Evolutionary conservation across 2,797 vertebrate species (phyloP).

Genomic region (Sciaenops ocellatus): DNA sequence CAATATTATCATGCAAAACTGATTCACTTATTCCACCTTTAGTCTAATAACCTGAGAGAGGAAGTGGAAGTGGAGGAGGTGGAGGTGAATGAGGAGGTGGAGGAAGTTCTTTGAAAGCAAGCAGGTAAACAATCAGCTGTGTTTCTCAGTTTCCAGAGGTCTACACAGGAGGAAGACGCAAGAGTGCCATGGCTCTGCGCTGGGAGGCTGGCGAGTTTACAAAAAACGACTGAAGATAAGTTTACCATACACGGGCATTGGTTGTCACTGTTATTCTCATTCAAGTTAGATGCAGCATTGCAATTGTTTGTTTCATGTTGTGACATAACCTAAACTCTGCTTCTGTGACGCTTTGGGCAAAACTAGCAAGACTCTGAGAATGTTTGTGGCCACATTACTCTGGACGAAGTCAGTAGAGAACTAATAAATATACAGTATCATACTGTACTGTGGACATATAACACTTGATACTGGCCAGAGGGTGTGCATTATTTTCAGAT

Average conservation of each 20-base stretch:
- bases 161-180: conserved; percentile 79
- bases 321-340: conserved; percentile 72
- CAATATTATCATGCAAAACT: conserved; percentile 3
- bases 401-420: conserved; percentile 2
- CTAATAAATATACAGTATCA: not conserved
- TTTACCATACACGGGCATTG: conserved; percentile 26
- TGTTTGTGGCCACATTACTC: conserved; percentile 30
- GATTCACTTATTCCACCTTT: conserved; percentile 11
- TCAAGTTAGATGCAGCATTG: conserved; percentile 62
- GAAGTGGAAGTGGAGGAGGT: conserved; percentile 12
- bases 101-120: conserved; percentile 38
- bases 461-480: not conserved
- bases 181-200: conserved; percentile 87
- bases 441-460: not conserved
- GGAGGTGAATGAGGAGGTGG: conserved; percentile 8
- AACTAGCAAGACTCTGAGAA: conserved; percentile 45
- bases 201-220: conserved; percentile 87
- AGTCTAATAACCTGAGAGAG: conserved; percentile 25
- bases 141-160: conserved; percentile 82
- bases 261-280: conserved; percentile 53
- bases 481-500: conserved; percentile 19
- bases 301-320: conserved; percentile 74
- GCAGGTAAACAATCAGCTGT: conserved; percentile 38
- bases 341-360: conserved; percentile 78
- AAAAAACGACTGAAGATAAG: conserved; percentile 74